These are phyloP conservation scores for Baccha elongata DNA, from an alignment of 2,888 invertebrate genomes.

Conservation along the genomic window DNA sequence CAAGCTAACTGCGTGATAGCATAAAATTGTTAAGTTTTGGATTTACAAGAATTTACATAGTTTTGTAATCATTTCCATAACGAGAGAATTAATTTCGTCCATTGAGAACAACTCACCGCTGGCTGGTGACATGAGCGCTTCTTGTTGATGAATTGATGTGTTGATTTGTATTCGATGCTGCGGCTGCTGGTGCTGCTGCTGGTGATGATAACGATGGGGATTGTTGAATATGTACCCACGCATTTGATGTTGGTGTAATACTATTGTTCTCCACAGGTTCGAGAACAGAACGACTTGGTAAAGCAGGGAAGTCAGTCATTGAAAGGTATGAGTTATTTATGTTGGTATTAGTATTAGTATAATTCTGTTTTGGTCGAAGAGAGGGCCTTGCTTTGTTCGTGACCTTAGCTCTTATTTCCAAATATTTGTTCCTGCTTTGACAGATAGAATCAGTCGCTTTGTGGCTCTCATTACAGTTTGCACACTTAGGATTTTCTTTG, in stretches of 20 bases:
- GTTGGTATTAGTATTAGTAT: background rate
- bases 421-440: too few relatives aligned
- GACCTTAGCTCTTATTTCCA: too few relatives aligned
- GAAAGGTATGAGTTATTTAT: background rate
- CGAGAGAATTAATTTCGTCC: conserved; percentile 12
- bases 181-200: background rate
- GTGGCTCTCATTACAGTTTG: conserved; percentile 64
- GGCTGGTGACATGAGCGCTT: too few relatives aligned
- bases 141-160: too few relatives aligned
- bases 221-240: conserved; percentile 1
- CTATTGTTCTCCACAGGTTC: background rate
- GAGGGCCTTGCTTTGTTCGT: too few relatives aligned
- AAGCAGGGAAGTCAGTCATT: conserved; percentile 13
- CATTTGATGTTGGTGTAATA: too few relatives aligned
- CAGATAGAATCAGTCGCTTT: too few relatives aligned
- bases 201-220: background rate
- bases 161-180: background rate
- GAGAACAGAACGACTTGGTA: background rate
- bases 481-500: conserved; percentile 37
- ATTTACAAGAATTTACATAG: too few relatives aligned
- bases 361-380: too few relatives aligned
- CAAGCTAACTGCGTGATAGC: too few relatives aligned
- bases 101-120: too few relatives aligned
- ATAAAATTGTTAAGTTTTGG: too few relatives aligned
- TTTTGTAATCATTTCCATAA: conserved; percentile 41